A percentile compares a stretch with the other conserved stretches of the same genome.
Evolutionary conservation across 2,888 invertebrate species (phyloP).

Genomic region (Nomada goodeniana): DNA sequence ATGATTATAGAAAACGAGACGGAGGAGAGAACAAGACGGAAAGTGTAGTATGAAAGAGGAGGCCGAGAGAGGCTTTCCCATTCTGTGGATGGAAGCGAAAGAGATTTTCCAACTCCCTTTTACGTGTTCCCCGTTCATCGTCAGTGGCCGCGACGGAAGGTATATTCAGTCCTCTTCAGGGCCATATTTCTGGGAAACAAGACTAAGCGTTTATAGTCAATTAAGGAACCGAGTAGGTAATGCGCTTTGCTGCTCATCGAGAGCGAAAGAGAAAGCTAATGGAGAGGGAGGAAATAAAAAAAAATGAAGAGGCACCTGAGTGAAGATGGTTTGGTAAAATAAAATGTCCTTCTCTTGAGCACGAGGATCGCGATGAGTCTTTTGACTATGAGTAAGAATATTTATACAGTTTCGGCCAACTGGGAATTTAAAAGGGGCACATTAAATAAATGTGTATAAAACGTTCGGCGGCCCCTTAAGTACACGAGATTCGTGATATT

Average conservation of each 20-base stretch:
- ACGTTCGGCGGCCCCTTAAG: slow-evolving; percentile 9
- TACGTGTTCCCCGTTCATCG: slow-evolving; percentile 42
- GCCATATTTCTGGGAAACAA: slow-evolving; percentile 71
- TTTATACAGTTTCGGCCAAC: slow-evolving; percentile 35
- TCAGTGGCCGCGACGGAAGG: slow-evolving; percentile 40
- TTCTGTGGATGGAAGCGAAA: neutral
- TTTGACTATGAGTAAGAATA: slow-evolving; percentile 14
- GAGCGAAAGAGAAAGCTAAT: slow-evolving; percentile 41
- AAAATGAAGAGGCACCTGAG: slow-evolving; percentile 54
- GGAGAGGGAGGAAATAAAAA: slow-evolving; percentile 16
- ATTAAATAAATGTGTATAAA: slow-evolving; percentile 46
- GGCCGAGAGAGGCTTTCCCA: neutral
- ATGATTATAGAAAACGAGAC: neutral
- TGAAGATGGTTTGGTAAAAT: slow-evolving; percentile 53
- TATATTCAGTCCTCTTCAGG: slow-evolving; percentile 58
- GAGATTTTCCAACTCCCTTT: slow-evolving; percentile 38
- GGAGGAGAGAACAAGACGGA: slow-evolving; percentile 3
- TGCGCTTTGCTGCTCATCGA: slow-evolving; percentile 71
- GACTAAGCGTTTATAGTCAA: slow-evolving; percentile 80
- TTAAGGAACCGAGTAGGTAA: slow-evolving; percentile 75
- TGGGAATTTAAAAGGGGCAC: neutral
- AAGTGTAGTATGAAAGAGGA: slow-evolving; percentile 12
- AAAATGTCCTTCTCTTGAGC: slow-evolving; percentile 49
- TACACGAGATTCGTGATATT: neutral
- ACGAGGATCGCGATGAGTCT: slow-evolving; percentile 22